Base-by-base conservation (phyloP, 2,113 vertebrate species). In the Pagrus major region DNA sequence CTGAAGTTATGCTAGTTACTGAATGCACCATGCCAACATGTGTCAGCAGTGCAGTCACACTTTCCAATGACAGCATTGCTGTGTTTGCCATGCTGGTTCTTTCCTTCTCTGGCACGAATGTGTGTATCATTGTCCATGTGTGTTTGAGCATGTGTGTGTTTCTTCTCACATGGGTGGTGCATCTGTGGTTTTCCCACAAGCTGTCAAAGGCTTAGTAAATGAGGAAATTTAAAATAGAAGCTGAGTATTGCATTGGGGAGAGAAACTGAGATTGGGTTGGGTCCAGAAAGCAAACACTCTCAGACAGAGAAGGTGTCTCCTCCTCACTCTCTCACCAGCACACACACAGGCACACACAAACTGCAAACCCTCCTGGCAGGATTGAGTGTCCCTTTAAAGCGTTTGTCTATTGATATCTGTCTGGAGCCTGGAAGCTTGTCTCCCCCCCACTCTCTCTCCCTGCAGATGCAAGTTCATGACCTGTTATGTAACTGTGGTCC, bases 401-500 rank as follows among this genome's bases (percentile, higher is more conserved):
- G 46, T 42, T 51, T 55, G 15, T 76, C 61, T 77, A 37, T 56
- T 81, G 78, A 74, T 82, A 86, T 78, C 52, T 70, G 73, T 64
- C 66, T 80, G 60, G 66, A 59, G 46, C 29, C 67, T 67, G 51
- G 60, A 47, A 39, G 42, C 66, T 54, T 58, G 58, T 9, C 46
- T 37, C 8, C 51, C 51, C 41, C 41, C 10, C 16, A 15, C 42
- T n/a, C 37, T 41, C n/a, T 73, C 31, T 73, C 52, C 66, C 67
- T 78, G 58, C 69, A 71, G 72, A 69, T 27, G 31, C 41, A 11
- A 39, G 42, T 56, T 47, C 70, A 80, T 23, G 60, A 37, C 63
- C 60, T 71, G 68, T 90, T 87, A 82, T 75, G 71, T 74, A 90
- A 91, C 66, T 42, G 21, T 47, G 64, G n/a, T 68, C 21, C 42